Conservation (phyloP, 1,140 invertebrate genomes). For the Drosophila dunni region DNA sequence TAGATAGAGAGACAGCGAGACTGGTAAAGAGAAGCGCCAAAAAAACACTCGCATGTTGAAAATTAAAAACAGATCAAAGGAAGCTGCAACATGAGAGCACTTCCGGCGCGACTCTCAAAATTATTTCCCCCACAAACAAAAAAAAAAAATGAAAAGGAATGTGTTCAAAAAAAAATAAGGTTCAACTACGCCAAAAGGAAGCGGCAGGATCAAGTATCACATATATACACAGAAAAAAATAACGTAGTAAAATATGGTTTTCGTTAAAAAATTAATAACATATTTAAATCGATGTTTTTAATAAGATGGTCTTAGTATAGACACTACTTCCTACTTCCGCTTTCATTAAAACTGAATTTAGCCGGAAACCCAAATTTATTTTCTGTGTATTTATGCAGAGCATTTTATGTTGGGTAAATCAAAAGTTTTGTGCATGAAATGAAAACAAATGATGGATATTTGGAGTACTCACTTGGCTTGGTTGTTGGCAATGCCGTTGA, state of each 20-base stretch:
- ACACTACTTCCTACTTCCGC: no score
- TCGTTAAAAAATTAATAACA: no score
- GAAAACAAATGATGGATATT: conserved; percentile 81
- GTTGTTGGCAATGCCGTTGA: conserved; percentile 14
- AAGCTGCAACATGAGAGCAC: conserved; percentile 75
- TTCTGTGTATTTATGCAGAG: background rate
- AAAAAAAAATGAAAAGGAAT: conserved; percentile 21
- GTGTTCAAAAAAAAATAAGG: conserved; percentile 38
- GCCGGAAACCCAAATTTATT: no score
- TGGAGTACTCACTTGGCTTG: conserved; percentile 71
- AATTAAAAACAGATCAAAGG: conserved; percentile 83
- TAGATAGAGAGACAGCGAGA: background rate
- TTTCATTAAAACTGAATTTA: no score
- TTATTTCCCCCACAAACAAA: conserved; percentile 65
- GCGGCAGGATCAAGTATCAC: conserved; percentile 26
- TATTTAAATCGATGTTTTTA: no score
- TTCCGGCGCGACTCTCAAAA: conserved; percentile 66
- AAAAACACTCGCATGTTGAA: conserved; percentile 50
- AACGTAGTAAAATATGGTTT: no score
- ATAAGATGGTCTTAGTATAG: no score
- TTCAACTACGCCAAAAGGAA: conserved; percentile 71
- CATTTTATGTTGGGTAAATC: conserved; percentile 66
- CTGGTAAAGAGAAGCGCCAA: conserved; percentile 23
- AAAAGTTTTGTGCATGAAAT: conserved; percentile 80
- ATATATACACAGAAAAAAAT: conserved; percentile 1